Evolutionary conservation across 2,797 vertebrate genomes (phyloP).

Genomic region (Liasis olivaceus): DNA sequence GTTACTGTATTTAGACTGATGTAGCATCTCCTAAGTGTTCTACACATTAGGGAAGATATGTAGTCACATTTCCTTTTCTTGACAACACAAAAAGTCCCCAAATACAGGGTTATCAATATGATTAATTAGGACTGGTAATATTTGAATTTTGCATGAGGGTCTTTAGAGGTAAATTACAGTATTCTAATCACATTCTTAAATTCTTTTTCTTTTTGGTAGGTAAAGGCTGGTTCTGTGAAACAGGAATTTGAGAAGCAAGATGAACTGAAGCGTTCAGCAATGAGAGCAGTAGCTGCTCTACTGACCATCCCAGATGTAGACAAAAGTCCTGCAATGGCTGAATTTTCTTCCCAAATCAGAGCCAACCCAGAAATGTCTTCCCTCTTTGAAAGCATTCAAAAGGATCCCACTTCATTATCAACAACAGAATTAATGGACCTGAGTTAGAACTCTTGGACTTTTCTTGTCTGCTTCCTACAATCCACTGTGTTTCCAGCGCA

Average conservation of each 20-base stretch:
- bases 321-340: slow-evolving; percentile 86
- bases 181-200: neutral
- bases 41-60: neutral
- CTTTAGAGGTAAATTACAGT: neutral
- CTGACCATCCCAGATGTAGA: slow-evolving; percentile 89
- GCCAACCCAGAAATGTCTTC: slow-evolving; percentile 85
- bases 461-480: fast-evolving
- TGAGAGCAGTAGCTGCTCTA: slow-evolving; percentile 90
- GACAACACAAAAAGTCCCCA: neutral
- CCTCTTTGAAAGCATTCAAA: slow-evolving; percentile 92
- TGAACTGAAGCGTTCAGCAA: slow-evolving; percentile 90
- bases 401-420: slow-evolving; percentile 75
- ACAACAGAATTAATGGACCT: slow-evolving; percentile 84
- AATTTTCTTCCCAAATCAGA: slow-evolving; percentile 90
- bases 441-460: slow-evolving; percentile 72
- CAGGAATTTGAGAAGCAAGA: slow-evolving; percentile 98
- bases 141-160: neutral
- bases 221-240: slow-evolving; percentile 93
- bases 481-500: fast-evolving
- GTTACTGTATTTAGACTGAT: neutral
- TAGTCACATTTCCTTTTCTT: neutral
- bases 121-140: neutral
- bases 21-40: neutral
- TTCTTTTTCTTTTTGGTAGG: slow-evolving; percentile 69
- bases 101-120: neutral